A percentile compares a stretch with the other conserved stretches of the same genome.
phyloP scores from a whole-genome alignment of 1,140 invertebrate species.

The Drosophila trapezifrons region DNA sequence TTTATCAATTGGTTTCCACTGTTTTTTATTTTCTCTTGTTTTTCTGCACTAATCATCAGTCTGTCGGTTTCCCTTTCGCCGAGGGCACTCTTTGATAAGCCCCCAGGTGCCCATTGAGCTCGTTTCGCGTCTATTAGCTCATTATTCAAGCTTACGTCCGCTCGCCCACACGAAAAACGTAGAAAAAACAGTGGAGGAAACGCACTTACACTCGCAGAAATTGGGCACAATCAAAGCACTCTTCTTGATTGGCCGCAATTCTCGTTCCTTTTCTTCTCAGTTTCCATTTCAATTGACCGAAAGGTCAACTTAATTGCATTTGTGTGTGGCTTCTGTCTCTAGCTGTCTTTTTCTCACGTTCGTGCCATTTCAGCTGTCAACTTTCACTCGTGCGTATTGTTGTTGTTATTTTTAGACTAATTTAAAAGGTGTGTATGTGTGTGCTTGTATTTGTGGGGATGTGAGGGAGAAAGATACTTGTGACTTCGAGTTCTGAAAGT shows the following conservation, averaged over 20 bases:
- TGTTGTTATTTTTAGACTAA: slow-evolving; percentile 37
- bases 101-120: slow-evolving; percentile 34
- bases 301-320: slow-evolving; percentile 54
- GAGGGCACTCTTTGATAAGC: slow-evolving; percentile 30
- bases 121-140: slow-evolving; percentile 48
- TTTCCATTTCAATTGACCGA: slow-evolving; percentile 55
- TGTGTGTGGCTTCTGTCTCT: slow-evolving; percentile 12
- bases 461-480: neutral
- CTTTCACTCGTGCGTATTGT: slow-evolving; percentile 37
- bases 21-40: neutral
- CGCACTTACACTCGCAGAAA: slow-evolving; percentile 24
- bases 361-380: slow-evolving; percentile 30
- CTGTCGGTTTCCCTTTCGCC: slow-evolving; percentile 29
- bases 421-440: slow-evolving; percentile 4
- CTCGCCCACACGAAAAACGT: slow-evolving; percentile 33
- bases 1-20: slow-evolving; percentile 30
- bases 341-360: slow-evolving; percentile 16
- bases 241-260: slow-evolving; percentile 46
- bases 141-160: slow-evolving; percentile 37
- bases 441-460: slow-evolving; percentile 7
- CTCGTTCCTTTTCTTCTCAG: neutral
- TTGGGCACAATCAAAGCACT: slow-evolving; percentile 29
- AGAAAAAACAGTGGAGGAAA: neutral
- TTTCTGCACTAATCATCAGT: slow-evolving; percentile 23
- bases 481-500: neutral